Base-by-base conservation (phyloP, 1,140 invertebrate species). In the Trichoplusia ni region DNA sequence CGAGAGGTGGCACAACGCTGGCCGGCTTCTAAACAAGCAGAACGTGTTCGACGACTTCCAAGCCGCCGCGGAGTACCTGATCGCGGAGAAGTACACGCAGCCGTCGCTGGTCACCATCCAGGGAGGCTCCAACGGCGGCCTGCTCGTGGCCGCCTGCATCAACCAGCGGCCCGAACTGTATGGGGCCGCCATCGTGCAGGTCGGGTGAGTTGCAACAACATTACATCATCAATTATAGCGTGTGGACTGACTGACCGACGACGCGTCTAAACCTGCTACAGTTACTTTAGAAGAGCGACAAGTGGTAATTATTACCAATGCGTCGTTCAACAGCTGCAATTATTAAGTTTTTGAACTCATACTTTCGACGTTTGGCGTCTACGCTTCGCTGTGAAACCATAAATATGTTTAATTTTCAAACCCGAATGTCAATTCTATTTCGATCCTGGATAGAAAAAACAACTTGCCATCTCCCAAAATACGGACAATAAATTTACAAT, bases 1-100 rank as follows among this genome's bases (percentile, higher is more conserved):
- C 33, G 96, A 99, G 88, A 94, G 94, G 56, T 99, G 99, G 99
- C 98, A 99, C 88, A 97, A 99, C 88, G 95, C 90, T 9, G 99
- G 98, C 7, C 94, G 96, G 16, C 92, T 98, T 40, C 92, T 95
- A 0, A 98, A 99, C 69, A 99, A 99, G 86, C 98, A 99, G 91
- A 99, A 99, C 91, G 95, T 95, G 31, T 99, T 99, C 89, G 95
- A 99, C 91, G 99, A 99, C 91, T 99, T 99, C 89, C 96, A 97
- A 81, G 91, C 93, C 64, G 98, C 98, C 11, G 98, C 97, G 0
- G 95, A 99, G 89, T 99, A 97, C 91, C 92, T 99, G 7, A 93
- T 99, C 27, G 78, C 92, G 8, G 93, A 97, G 66, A 93, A 95
- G 9, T 99, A 98, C 82, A 99, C 98, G 0, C 91, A 84, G 18